Percentiles rank a stretch among this genome's conserved stretches.
These are phyloP conservation scores for Tetranychus cinnabarinus DNA, from an alignment of 1,140 invertebrate genomes.

Conservation along the genomic window DNA sequence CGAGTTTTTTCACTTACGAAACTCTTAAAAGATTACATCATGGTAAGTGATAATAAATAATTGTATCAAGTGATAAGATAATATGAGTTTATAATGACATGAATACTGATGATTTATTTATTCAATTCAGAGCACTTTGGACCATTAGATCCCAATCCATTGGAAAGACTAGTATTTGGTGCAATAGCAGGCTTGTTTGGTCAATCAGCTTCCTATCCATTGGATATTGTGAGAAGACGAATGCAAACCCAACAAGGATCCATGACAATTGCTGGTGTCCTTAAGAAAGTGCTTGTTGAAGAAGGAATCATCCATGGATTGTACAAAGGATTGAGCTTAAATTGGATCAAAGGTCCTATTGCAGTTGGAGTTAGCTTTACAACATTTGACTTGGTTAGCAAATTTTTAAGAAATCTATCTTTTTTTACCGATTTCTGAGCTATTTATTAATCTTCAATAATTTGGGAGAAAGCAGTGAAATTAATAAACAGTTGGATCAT, in stretches of 20 bases:
- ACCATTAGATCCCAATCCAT: slow-evolving; percentile 10
- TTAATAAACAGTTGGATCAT: too few species aligned
- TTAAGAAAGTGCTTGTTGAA: slow-evolving; percentile 28
- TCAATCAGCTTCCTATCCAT: slow-evolving; percentile 83
- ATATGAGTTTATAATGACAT: not conserved
- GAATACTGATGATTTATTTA: not conserved
- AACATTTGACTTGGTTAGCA: slow-evolving; percentile 57
- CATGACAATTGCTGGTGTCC: slow-evolving; percentile 12
- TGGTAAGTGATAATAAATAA: slow-evolving; percentile 6
- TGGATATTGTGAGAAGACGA: slow-evolving; percentile 67
- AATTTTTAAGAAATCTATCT: not conserved
- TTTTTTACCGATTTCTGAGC: not conserved
- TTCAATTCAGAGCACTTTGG: slow-evolving; percentile 8
- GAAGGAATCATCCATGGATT: slow-evolving; percentile 72
- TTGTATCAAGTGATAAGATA: not conserved
- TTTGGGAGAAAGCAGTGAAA: too few species aligned
- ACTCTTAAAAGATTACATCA: slow-evolving; percentile 39
- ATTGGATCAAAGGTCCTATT: slow-evolving; percentile 96
- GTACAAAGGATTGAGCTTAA: slow-evolving; percentile 95
- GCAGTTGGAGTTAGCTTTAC: slow-evolving; percentile 95
- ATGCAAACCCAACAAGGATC: slow-evolving; percentile 42
- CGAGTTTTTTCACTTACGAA: slow-evolving; percentile 93
- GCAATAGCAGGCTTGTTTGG: slow-evolving; percentile 73
- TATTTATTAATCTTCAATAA: too few species aligned
- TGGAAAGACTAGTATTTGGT: slow-evolving; percentile 44